Evolutionary conservation across 1,140 invertebrate genomes (phyloP), one percentile per base, ranked within the genome.

Genomic region (Sycophila sp.): DNA sequence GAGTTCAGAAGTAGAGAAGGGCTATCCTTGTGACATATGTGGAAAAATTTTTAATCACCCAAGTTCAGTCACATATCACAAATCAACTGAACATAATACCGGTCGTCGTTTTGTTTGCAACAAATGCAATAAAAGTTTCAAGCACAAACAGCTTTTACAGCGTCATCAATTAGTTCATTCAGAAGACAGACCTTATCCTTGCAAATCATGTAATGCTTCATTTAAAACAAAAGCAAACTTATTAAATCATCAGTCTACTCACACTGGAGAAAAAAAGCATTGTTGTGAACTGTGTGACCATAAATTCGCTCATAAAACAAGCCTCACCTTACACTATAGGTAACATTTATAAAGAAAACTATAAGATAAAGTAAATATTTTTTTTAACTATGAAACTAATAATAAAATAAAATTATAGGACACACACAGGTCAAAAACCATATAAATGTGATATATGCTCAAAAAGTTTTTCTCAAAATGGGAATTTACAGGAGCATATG

Each of bases 261-360:
- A 93, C 74, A 89, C 89, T 0, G 91, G 91, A 4, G 89, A 92
- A 58, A 93, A 92, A 77, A 91, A 90, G 77, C 93, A 91, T 81
- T 85, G 88, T 22, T 95, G 94, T 76, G 89, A 91, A 68, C 88
- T 93, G 56, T 96, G 94, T 81, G 90, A 90, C 10, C 93, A 94
- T 75, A 88, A 87, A 63, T 93, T 93, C 80, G 88, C 91, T 2
- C 91, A 93, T 78, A 93, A 92, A 84, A 91, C 91, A 7, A 92
- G 91, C 75, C 87, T 93, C 3, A 91, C 88, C 4, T 78, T 93
- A 34, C 92, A 93, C 80, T 87, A 87, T 76, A 76, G 89, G 89
- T 89, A 67, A 59, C 7, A 2, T 17, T n/a, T n/a, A n/a, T n/a
- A n/a, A n/a, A n/a, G n/a, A n/a, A n/a, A n/a, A n/a, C n/a, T 58